Percentiles rank a stretch among this genome's conserved stretches.
phyloP scores from a whole-genome alignment of 2,113 vertebrate genomes.

The Centropristis striata region DNA sequence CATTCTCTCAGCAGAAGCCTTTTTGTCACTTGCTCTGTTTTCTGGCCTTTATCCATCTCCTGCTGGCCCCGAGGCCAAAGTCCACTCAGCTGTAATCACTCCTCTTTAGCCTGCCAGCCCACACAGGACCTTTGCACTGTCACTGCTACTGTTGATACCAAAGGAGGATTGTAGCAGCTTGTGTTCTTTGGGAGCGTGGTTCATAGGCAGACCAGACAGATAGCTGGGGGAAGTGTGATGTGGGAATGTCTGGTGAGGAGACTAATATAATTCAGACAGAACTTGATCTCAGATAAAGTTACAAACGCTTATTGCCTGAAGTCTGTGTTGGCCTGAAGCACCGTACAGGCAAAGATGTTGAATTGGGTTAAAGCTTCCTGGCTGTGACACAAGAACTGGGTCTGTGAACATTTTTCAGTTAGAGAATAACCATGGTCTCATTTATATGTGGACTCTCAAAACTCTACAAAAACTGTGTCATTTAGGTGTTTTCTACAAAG shows the following conservation, averaged over 20 bases:
- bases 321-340: slow-evolving; percentile 52
- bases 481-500: slow-evolving; percentile 2
- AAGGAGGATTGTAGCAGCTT: slow-evolving; percentile 10
- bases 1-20: slow-evolving; percentile 24
- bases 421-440: not conserved
- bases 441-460: not conserved
- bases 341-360: slow-evolving; percentile 1
- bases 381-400: not conserved
- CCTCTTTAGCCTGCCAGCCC: slow-evolving; percentile 64
- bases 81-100: slow-evolving; percentile 66
- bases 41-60: slow-evolving; percentile 55
- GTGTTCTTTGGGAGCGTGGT: not conserved
- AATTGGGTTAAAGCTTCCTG: slow-evolving; percentile 1
- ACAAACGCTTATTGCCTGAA: slow-evolving; percentile 46
- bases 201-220: slow-evolving; percentile 24
- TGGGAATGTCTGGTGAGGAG: slow-evolving; percentile 31
- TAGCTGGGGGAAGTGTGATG: slow-evolving; percentile 5
- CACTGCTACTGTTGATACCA: slow-evolving; percentile 41
- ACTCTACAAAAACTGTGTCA: not conserved
- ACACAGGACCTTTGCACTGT: slow-evolving; percentile 69
- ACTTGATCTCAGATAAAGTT: slow-evolving; percentile 45
- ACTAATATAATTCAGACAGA: slow-evolving; percentile 46
- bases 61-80: slow-evolving; percentile 57
- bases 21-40: slow-evolving; percentile 53
- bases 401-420: slow-evolving; percentile 7